Base-by-base conservation (phyloP, 2,113 vertebrate genomes). In the Charina bottae region DNA sequence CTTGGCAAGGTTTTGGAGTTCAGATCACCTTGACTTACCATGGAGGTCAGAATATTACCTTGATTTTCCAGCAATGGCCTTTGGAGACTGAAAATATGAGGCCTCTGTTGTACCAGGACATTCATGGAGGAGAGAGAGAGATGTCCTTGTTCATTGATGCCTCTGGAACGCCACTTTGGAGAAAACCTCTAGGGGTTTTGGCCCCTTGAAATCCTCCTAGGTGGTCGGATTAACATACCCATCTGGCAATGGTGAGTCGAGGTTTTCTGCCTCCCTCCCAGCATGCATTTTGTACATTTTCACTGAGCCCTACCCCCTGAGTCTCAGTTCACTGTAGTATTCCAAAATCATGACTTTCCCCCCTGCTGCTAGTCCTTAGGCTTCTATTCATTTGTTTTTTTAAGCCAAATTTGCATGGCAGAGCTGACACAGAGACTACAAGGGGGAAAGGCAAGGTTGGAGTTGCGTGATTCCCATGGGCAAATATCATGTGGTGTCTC, bases 311-410 rank as follows among this genome's bases (percentile, higher is more conserved):
- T 24, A 24, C n/a, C 68, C 86, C 3, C 6, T 33, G 2, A 8
- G 13, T 24, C 37, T 60, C 37, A 53, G n/a, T 59, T 87, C 92
- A 59, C 46, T 4, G 0, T 33, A 49, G 26, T 28, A 87, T 78
- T 78, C 33, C 23, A 9, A 11, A n/a, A 90, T 42, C 15, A 46
- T 13, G 13, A 2, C 85, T 46, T 7, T 8, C 19, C 55, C 1
- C 11, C 24, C 28, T 54, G 55, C 56, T 54, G 62, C 33, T 72
- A 53, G 55, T 88, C 42, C 23, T 55, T 88, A 55, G 49, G 37
- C 62, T 86, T 49, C 49, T 24, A 88, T 64, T 88, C 42, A 42
- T 28, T 23, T 88, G 53, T 90, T 54, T 87, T 83, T 93, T 55
- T 0, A 78, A 37, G 46, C 88, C 62, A 55, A 68, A 90, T 90